Evolutionary conservation across 1,140 invertebrate species (phyloP).

Genomic region (Eumaeus atala): DNA sequence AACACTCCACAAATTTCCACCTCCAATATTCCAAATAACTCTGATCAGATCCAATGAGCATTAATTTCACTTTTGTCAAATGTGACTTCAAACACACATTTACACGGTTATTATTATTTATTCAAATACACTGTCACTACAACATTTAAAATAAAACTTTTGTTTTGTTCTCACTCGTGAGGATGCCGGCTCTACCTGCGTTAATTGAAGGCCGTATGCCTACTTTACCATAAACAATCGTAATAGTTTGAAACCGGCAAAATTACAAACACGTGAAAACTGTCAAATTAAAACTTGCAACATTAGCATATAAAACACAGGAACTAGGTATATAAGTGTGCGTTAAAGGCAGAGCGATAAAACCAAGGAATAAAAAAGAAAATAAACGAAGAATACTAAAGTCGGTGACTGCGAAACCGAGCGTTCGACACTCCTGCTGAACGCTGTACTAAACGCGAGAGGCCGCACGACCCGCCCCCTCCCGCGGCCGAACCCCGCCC

Average conservation of each 20-base stretch:
- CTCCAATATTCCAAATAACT: conserved; percentile 15
- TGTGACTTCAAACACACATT: conserved; percentile 24
- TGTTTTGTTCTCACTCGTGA: conserved; percentile 40
- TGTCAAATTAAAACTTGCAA: conserved; percentile 59
- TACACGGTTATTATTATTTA: conserved; percentile 14
- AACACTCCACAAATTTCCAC: conserved; percentile 42
- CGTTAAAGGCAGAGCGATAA: conserved; percentile 42
- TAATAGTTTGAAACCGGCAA: conserved; percentile 66
- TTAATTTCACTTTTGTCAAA: conserved; percentile 11
- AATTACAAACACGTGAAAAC: conserved; percentile 64
- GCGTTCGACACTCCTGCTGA: conserved; percentile 70
- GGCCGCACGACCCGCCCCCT: conserved; percentile 60
- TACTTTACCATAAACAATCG: conserved; percentile 55
- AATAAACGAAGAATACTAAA: conserved; percentile 72
- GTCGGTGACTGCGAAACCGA: conserved; percentile 62
- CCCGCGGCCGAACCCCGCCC: conserved; percentile 44
- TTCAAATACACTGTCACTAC: conserved; percentile 23
- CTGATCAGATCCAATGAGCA: conserved; percentile 13
- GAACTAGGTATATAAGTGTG: not conserved
- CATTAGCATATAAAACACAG: conserved; percentile 45
- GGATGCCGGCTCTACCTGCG: conserved; percentile 62
- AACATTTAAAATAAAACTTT: conserved; percentile 29
- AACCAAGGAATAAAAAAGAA: conserved; percentile 73
- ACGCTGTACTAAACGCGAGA: conserved; percentile 70
- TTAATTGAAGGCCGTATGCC: conserved; percentile 57